These are phyloP conservation scores for Cynocephalus volans DNA, from an alignment of 2,113 vertebrate species.

Conservation along the genomic window DNA sequence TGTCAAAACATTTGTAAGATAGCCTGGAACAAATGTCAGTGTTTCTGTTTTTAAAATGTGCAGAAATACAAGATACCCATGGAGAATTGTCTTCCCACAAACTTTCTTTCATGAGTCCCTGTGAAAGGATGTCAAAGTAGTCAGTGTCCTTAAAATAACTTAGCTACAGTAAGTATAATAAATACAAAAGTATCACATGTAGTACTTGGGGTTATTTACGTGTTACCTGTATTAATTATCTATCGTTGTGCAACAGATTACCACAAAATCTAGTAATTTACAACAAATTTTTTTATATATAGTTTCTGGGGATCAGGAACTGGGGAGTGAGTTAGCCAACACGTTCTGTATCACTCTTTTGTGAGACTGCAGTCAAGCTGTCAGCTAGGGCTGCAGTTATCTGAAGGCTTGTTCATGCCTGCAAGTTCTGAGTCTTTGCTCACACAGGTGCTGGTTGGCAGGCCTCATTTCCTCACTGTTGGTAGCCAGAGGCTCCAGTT, in stretches of 20 bases:
- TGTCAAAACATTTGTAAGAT: constrained; percentile 25
- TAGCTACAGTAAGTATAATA: background rate
- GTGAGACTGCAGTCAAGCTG: background rate
- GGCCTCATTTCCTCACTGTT: background rate
- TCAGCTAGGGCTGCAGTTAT: background rate
- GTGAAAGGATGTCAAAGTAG: background rate
- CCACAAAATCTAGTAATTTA: background rate
- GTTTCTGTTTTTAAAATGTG: background rate
- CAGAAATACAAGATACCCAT: background rate
- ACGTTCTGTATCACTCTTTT: background rate
- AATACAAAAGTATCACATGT: background rate
- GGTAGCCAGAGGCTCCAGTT: background rate
- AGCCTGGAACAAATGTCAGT: background rate
- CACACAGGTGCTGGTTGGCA: background rate
- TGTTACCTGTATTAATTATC: background rate
- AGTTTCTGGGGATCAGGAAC: background rate
- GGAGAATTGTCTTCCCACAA: background rate
- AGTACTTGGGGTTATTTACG: background rate
- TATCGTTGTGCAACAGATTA: background rate
- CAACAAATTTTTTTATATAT: background rate
- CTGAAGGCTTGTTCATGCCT: background rate
- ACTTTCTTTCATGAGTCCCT: background rate
- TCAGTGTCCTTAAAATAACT: background rate
- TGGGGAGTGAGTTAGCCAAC: background rate
- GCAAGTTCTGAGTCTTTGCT: background rate